phyloP scores from a whole-genome alignment of 2,888 invertebrate species.

The Adineta ricciae region DNA sequence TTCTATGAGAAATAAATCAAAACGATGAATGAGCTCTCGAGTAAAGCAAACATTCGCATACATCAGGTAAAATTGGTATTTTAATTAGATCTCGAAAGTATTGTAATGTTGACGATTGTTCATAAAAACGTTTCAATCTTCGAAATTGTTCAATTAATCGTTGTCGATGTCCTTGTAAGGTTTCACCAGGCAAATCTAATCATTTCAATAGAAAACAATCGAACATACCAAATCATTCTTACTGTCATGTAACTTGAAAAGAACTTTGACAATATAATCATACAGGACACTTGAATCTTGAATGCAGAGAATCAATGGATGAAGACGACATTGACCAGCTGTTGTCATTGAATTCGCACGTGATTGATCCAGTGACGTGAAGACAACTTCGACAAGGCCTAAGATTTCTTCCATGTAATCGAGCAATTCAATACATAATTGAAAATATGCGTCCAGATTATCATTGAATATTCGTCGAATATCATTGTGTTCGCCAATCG shows the following conservation, averaged over 20 bases:
- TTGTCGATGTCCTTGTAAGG: constrained; percentile 74
- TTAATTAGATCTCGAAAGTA: constrained; percentile 91
- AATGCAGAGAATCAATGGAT: constrained; percentile 67
- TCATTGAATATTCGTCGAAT: neutral
- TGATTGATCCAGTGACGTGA: constrained; percentile 80
- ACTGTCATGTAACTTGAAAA: constrained; percentile 80
- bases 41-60: constrained; percentile 44
- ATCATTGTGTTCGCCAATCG: neutral
- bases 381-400: constrained; percentile 74
- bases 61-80: constrained; percentile 79
- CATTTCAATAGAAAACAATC: constrained; percentile 26
- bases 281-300: constrained; percentile 91
- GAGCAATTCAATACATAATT: constrained; percentile 90
- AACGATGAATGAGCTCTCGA: neutral
- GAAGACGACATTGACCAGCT: constrained; percentile 86
- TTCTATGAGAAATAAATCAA: constrained; percentile 51
- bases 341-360: constrained; percentile 92
- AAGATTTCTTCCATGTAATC: constrained; percentile 95
- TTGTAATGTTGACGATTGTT: constrained; percentile 79
- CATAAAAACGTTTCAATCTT: constrained; percentile 75
- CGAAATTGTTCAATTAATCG: constrained; percentile 80
- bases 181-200: constrained; percentile 71
- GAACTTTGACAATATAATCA: constrained; percentile 85
- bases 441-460: constrained; percentile 55
- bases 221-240: constrained; percentile 38